phyloP scores from a whole-genome alignment of 2,113 vertebrate species.

The Pseudois nayaur region DNA sequence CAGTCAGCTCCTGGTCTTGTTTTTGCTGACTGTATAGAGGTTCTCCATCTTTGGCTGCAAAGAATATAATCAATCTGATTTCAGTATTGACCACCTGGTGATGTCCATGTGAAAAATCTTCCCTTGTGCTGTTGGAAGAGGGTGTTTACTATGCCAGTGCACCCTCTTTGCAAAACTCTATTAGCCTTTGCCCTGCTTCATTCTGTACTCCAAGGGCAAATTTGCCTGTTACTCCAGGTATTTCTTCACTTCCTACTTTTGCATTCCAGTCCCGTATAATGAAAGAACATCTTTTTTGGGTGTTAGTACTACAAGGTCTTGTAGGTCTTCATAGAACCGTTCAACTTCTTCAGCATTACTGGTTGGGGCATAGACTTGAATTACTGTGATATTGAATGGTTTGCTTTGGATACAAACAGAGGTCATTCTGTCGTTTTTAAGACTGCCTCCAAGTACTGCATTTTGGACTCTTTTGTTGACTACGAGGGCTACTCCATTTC shows the following conservation, averaged over 20 bases:
- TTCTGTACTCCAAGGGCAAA: not conserved
- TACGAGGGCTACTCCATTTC: not conserved
- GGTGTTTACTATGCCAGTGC: not conserved
- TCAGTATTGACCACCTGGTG: fast-evolving
- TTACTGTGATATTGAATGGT: not conserved
- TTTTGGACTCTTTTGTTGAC: not conserved
- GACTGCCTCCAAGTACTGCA: not conserved
- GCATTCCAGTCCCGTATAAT: not conserved
- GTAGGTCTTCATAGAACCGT: fast-evolving
- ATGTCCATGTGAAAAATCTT: not conserved
- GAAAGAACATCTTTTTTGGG: not conserved
- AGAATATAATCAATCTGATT: not conserved
- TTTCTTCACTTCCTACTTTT: not conserved
- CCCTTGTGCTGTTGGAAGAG: not conserved
- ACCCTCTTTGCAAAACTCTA: not conserved
- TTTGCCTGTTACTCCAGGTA: not conserved
- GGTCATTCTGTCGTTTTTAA: not conserved
- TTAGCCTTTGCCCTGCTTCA: not conserved
- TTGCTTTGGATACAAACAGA: not conserved
- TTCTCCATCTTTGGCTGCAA: not conserved
- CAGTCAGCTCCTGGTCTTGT: not conserved
- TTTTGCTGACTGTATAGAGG: not conserved
- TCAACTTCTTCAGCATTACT: not conserved
- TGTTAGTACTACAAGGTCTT: not conserved
- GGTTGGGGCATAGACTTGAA: not conserved